phyloP scores from a whole-genome alignment of 2,888 invertebrate genomes.

The Lasioglossum calceatum region DNA sequence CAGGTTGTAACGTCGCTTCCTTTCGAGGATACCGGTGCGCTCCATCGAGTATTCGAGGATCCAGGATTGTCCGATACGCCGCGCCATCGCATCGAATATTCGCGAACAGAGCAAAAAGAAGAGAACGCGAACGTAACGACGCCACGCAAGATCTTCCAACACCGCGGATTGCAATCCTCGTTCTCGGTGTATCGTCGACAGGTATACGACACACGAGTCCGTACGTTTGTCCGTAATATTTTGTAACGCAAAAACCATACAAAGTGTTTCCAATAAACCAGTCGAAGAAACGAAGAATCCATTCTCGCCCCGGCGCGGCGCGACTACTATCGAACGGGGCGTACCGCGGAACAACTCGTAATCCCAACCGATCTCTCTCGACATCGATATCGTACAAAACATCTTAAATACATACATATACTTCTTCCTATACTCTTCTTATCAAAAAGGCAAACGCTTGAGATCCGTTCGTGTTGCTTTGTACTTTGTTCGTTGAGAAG shows the following conservation, averaged over 20 bases:
- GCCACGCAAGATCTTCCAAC: not conserved
- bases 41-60: not conserved
- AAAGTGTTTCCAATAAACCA: conserved; percentile 26
- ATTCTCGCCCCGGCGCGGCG: not conserved
- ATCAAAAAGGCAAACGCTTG: conserved; percentile 69
- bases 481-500: conserved; percentile 79
- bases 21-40: not conserved
- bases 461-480: conserved; percentile 78
- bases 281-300: conserved; percentile 10
- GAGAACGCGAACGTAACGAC: not conserved
- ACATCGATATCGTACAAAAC: conserved; percentile 35
- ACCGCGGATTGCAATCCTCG: not conserved
- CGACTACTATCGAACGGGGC: not conserved
- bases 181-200: not conserved
- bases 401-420: conserved; percentile 36
- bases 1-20: conserved; percentile 39
- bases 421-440: conserved; percentile 36
- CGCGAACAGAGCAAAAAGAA: not conserved
- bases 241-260: conserved; percentile 12
- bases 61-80: not conserved
- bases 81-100: conserved; percentile 2
- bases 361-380: conserved; percentile 12
- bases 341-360: conserved; percentile 1
- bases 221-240: conserved; percentile 28
- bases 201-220: not conserved